Conservation (phyloP, 2,797 vertebrate species). For the Malacoctenus gilli region DNA sequence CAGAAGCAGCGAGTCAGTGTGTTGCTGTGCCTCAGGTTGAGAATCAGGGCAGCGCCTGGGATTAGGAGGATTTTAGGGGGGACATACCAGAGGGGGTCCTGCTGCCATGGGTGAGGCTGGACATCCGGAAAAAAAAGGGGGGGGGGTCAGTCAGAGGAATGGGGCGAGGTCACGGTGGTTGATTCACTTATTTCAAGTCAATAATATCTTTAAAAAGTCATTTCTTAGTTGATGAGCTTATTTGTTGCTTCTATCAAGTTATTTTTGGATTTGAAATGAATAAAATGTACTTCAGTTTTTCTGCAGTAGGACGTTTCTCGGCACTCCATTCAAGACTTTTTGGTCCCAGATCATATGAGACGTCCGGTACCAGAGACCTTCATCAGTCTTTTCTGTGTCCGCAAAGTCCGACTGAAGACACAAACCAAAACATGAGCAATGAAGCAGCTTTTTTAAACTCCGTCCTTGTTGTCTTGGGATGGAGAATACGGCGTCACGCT, state of each 20-base stretch:
- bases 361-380: no score
- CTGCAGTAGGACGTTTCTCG: no score
- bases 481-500: conserved; percentile 20
- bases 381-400: neutral
- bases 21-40: conserved; percentile 16
- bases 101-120: conserved; percentile 33
- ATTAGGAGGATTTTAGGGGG: conserved; percentile 40
- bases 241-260: no score
- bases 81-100: conserved; percentile 27
- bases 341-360: no score
- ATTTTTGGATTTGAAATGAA: no score
- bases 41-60: conserved; percentile 17
- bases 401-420: no score
- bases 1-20: conserved; percentile 19
- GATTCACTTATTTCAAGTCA: no score
- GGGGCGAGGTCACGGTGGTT: conserved; percentile 12
- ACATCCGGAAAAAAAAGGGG: conserved; percentile 27
- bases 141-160: conserved; percentile 32
- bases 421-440: neutral
- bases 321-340: no score
- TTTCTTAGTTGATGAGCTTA: no score
- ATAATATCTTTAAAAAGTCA: no score
- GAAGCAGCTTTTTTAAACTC: no score
- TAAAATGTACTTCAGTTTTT: no score
- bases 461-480: conserved; percentile 9